Evolutionary conservation across 2,113 vertebrate species (phyloP), one percentile per base, ranked within the genome.

Genomic region (Callaeas wilsoni): DNA sequence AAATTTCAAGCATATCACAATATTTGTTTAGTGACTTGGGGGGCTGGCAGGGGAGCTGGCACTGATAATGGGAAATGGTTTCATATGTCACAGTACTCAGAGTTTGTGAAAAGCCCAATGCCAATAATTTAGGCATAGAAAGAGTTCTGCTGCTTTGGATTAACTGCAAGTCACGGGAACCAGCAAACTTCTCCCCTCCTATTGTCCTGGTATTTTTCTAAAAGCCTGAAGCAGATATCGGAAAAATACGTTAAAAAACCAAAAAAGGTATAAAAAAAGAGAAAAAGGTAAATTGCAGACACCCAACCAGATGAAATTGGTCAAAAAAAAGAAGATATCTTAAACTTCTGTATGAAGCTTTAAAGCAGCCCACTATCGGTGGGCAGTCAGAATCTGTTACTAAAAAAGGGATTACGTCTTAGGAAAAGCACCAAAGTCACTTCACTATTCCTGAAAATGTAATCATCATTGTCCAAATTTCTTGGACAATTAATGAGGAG

Each of bases 1-100:
- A 97, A 90, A 97, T 97, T 97, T 96, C 93, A 95, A 96, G 95
- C 93, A n/a, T 79, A 96, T 90, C 92, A 92, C 86, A 93, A 90
- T 93, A 96, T 96, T 96, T 97, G 80, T 97, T 96, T 87, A 94
- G 94, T 84, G 80, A 78, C 83, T 84, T 56, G 87, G 90, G 91
- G 90, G 90, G 79, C 90, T 97, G 83, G 92, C 13, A 0, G 93
- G 93, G 92, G 60, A 90, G 69, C 92, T 97, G 96, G 96, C 94
- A 96, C 85, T 75, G 89, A 63, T 74, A 94, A 92, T 96, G 96
- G 96, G 94, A 97, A 97, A 92, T 21, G 60, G 88, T 76, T 94
- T 93, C 73, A 32, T 93, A 60, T 93, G 90, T 92, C 93, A 92
- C 92, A 62, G 60, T 75, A 39, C 92, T 95, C 92, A 86, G 90